Percentiles rank a stretch among this genome's conserved stretches.
Conservation (phyloP, 2,797 vertebrate species). For the Sebastes diaconus region DNA sequence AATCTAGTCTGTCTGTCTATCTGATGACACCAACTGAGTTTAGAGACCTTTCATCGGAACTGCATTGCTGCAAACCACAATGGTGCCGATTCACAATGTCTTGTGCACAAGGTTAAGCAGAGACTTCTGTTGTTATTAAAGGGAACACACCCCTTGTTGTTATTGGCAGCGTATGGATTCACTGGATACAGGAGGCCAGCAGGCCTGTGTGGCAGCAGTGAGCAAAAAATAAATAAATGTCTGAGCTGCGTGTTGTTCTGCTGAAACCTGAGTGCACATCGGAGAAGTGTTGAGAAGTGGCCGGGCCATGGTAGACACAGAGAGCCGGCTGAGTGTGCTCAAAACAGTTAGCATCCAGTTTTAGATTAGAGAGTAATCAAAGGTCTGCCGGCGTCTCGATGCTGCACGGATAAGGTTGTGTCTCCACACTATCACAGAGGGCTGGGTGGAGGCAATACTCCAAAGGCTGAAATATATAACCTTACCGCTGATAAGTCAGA, state of each 20-base stretch:
- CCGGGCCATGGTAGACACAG: constrained; percentile 18
- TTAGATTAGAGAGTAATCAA: constrained; percentile 64
- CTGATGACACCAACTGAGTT: neutral
- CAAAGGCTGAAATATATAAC: constrained; percentile 61
- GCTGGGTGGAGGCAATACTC: constrained; percentile 35
- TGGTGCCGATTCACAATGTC: neutral
- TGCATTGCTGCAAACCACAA: neutral
- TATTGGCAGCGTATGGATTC: constrained; percentile 1
- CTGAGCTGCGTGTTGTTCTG: constrained; percentile 14
- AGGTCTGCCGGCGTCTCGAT: constrained; percentile 43
- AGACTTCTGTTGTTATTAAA: constrained; percentile 6
- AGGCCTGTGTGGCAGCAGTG: neutral
- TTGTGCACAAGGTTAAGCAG: neutral
- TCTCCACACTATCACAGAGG: constrained; percentile 32
- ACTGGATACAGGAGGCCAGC: neutral
- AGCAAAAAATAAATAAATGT: neutral
- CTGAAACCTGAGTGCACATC: constrained; percentile 22
- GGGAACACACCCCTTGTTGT: neutral
- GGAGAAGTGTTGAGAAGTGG: constrained; percentile 20
- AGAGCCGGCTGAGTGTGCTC: constrained; percentile 33
- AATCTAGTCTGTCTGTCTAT: neutral
- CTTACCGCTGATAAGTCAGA: constrained; percentile 46
- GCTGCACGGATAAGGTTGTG: constrained; percentile 50
- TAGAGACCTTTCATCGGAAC: neutral
- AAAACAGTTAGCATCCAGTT: constrained; percentile 54